Conservation (phyloP, 2,888 invertebrate genomes). For the Temnothorax rugatulus region DNA sequence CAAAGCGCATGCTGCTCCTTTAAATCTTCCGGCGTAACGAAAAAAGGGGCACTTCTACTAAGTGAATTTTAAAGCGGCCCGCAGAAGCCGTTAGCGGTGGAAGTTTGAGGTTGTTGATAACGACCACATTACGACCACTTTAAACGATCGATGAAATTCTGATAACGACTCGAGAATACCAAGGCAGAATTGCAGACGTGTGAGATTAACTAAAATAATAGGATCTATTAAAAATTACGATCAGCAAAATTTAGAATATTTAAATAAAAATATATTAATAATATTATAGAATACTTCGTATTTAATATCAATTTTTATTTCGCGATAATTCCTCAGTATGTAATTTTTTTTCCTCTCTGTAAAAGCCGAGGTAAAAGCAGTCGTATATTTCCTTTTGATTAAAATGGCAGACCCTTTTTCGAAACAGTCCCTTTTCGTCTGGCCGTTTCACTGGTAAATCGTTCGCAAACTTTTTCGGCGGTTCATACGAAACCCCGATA, state of each 20-base stretch:
- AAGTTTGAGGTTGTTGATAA: neutral
- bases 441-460: constrained; percentile 5
- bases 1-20: constrained; percentile 42
- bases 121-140: constrained; percentile 11
- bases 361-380: neutral
- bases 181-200: too few species aligned
- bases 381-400: neutral
- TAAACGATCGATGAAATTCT: constrained; percentile 13
- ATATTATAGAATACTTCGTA: neutral
- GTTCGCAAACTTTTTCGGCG: constrained; percentile 27
- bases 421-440: neutral
- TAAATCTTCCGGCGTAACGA: constrained; percentile 38
- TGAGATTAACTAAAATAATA: neutral
- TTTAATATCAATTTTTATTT: neutral
- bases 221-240: neutral
- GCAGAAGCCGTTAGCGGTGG: constrained; percentile 10
- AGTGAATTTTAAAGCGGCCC: constrained; percentile 42
- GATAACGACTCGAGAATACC: neutral
- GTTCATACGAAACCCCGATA: constrained; percentile 11
- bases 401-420: neutral
- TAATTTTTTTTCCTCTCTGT: neutral
- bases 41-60: constrained; percentile 28
- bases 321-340: neutral
- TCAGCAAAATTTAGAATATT: neutral
- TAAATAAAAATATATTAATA: neutral